These are phyloP conservation scores for Ciconia maguari DNA, from an alignment of 2,113 vertebrate species.

Conservation along the genomic window DNA sequence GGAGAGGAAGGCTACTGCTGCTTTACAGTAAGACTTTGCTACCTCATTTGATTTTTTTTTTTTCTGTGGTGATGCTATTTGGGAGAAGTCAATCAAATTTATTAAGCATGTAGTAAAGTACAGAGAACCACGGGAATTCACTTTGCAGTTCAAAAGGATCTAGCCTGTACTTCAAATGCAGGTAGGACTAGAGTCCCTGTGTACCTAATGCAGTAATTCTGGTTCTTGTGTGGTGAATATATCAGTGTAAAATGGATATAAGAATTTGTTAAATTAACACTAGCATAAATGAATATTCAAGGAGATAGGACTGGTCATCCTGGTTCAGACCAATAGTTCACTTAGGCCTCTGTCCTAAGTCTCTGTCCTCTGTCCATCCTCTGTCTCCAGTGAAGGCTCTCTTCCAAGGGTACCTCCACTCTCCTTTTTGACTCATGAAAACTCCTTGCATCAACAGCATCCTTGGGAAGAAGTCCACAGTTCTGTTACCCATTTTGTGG, in stretches of 20 bases:
- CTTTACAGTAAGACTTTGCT: slow-evolving; percentile 14
- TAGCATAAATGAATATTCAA: not conserved
- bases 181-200: not conserved
- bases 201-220: not conserved
- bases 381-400: not conserved
- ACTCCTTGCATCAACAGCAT: not conserved
- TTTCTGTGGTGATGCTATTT: not conserved
- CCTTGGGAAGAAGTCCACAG: not conserved
- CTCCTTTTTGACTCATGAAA: not conserved
- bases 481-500: not conserved
- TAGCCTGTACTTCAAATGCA: not conserved
- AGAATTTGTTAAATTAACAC: not conserved
- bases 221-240: not conserved
- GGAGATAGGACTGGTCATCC: not conserved
- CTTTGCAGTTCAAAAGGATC: not conserved
- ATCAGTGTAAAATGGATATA: not conserved
- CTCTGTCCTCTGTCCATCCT: not conserved
- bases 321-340: not conserved
- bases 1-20: not conserved
- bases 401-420: not conserved
- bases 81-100: not conserved
- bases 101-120: not conserved
- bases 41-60: not conserved
- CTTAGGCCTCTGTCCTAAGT: not conserved
- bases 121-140: not conserved